phyloP scores from a whole-genome alignment of 2,888 invertebrate genomes.

The Nephrotoma flavescens region DNA sequence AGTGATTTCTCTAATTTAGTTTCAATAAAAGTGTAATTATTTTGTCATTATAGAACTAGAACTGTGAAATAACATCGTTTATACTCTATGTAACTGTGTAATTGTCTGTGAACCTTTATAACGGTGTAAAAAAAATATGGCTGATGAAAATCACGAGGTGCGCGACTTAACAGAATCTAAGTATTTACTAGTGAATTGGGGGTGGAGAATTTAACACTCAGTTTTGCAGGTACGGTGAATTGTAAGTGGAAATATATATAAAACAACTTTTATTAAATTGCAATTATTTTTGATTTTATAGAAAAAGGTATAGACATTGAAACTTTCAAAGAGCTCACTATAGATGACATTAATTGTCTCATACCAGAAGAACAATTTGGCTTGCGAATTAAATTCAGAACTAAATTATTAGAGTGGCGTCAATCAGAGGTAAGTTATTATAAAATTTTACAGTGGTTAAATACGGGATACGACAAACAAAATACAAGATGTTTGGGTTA shows the following conservation, averaged over 20 bases:
- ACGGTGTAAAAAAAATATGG: too few species aligned
- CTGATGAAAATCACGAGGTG: not conserved
- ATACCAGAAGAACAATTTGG: not conserved
- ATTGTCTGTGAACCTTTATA: too few species aligned
- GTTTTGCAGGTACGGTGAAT: not conserved
- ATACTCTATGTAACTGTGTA: too few species aligned
- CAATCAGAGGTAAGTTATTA: not conserved
- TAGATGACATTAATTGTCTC: not conserved
- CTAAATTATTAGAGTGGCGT: not conserved
- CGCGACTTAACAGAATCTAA: not conserved
- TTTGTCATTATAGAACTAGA: too few species aligned
- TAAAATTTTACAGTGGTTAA: too few species aligned
- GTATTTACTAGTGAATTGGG: not conserved
- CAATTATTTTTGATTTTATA: not conserved
- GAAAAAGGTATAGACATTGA: not conserved
- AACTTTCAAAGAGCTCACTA: not conserved
- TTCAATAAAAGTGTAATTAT: too few species aligned
- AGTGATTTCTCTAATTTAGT: too few species aligned
- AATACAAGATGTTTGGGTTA: too few species aligned
- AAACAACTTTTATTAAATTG: not conserved
- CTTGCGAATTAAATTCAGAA: not conserved
- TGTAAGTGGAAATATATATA: not conserved
- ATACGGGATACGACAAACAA: too few species aligned
- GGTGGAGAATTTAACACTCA: not conserved
- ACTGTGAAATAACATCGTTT: too few species aligned